Evolutionary conservation across 1,140 invertebrate species (phyloP).

Genomic region (Trissolcus basalis): DNA sequence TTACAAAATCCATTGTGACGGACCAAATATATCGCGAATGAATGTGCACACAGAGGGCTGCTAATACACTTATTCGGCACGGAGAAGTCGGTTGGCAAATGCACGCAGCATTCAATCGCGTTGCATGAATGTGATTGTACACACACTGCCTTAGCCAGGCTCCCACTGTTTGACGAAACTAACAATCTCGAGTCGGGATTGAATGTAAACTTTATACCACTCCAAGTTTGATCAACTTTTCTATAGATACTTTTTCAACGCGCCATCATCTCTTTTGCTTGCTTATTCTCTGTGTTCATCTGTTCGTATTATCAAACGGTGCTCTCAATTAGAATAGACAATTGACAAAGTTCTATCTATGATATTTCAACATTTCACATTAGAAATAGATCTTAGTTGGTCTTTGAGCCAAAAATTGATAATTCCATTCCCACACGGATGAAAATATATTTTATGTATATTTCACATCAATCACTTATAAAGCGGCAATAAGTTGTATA

Average conservation of each 20-base stretch:
- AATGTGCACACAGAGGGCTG: slow-evolving; percentile 58
- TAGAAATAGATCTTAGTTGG: too few species aligned
- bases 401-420: too few species aligned
- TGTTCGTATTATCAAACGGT: neutral
- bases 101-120: slow-evolving; percentile 39
- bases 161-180: slow-evolving; percentile 60
- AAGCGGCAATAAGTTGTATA: too few species aligned
- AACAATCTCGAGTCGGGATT: slow-evolving; percentile 60
- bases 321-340: too few species aligned
- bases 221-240: slow-evolving; percentile 56
- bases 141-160: slow-evolving; percentile 55
- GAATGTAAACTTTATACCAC: slow-evolving; percentile 56
- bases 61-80: slow-evolving; percentile 60
- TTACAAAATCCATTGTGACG: slow-evolving; percentile 57
- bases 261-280: slow-evolving; percentile 1
- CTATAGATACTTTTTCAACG: slow-evolving; percentile 45
- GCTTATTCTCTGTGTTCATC: neutral
- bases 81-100: slow-evolving; percentile 36
- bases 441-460: too few species aligned
- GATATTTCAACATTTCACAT: too few species aligned
- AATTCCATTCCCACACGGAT: too few species aligned
- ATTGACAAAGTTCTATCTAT: too few species aligned
- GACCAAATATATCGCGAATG: slow-evolving; percentile 59
- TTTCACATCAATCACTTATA: too few species aligned
- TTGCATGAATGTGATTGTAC: slow-evolving; percentile 45